Conservation (phyloP, 2,888 invertebrate species). For the Drosophila buzzatii region DNA sequence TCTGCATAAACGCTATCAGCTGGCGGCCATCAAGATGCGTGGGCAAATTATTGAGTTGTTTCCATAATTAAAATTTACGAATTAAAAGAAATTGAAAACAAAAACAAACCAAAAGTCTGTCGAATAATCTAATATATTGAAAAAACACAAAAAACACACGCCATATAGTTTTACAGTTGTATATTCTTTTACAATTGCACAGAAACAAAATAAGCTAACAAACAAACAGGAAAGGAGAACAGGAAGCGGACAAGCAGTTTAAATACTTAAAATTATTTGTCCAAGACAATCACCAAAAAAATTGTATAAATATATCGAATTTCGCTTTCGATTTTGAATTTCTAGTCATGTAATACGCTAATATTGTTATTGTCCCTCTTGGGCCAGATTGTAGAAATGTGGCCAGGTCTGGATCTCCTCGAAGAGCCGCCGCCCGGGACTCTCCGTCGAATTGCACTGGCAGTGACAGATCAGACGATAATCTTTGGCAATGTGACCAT, state of each 20-base stretch:
- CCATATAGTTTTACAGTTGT: background rate
- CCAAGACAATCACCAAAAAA: slow-evolving; percentile 26
- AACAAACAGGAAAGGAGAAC: slow-evolving; percentile 1
- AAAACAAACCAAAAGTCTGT: slow-evolving; percentile 9
- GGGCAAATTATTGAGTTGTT: slow-evolving; percentile 53
- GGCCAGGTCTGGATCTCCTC: slow-evolving; percentile 87
- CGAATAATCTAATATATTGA: slow-evolving; percentile 23
- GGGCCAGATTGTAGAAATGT: slow-evolving; percentile 83
- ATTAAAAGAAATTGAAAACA: slow-evolving; percentile 52
- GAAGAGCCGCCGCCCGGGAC: slow-evolving; percentile 86
- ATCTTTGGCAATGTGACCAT: slow-evolving; percentile 85
- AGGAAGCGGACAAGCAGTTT: slow-evolving; percentile 11
- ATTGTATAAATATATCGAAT: slow-evolving; percentile 10
- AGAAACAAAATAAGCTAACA: slow-evolving; percentile 5
- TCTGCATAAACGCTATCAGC: slow-evolving; percentile 45
- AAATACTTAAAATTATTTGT: slow-evolving; percentile 29
- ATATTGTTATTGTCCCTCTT: slow-evolving; percentile 38
- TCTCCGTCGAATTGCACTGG: slow-evolving; percentile 86
- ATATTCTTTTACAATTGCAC: background rate
- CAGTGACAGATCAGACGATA: slow-evolving; percentile 86
- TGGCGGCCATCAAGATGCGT: slow-evolving; percentile 38
- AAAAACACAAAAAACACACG: background rate
- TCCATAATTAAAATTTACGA: slow-evolving; percentile 60
- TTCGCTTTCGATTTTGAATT: background rate
- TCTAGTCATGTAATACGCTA: slow-evolving; percentile 23